phyloP scores from a whole-genome alignment of 2,113 vertebrate species.

The Callocephalon fimbriatum region DNA sequence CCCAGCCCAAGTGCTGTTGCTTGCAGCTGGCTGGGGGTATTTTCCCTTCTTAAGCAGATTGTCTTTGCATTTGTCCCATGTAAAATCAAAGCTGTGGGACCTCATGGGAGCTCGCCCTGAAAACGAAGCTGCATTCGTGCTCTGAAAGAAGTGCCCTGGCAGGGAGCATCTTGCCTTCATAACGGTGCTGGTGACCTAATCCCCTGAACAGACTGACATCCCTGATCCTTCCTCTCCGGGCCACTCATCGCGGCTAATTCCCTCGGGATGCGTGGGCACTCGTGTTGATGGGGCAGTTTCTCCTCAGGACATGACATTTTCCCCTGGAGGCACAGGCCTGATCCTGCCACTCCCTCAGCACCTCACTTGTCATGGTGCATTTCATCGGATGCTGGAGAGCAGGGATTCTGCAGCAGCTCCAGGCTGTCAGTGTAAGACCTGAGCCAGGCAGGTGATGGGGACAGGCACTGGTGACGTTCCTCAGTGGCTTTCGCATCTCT shows the following conservation, averaged over 20 bases:
- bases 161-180: neutral
- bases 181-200: neutral
- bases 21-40: constrained; percentile 35
- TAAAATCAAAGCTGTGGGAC: neutral
- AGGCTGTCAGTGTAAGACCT: neutral
- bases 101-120: neutral
- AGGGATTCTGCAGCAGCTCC: constrained; percentile 22
- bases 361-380: neutral
- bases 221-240: constrained; percentile 35
- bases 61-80: neutral
- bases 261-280: constrained; percentile 13
- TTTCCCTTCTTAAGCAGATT: constrained; percentile 33
- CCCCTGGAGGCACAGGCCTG: neutral
- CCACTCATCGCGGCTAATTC: neutral
- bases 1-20: constrained; percentile 25
- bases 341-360: neutral
- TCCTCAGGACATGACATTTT: constrained; percentile 16
- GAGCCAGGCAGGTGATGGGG: neutral
- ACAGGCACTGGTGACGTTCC: neutral
- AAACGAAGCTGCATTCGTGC: neutral
- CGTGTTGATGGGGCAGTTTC: neutral
- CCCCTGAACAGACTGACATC: constrained; percentile 6
- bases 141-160: neutral
- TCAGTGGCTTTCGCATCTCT: fast-evolving
- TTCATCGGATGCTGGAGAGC: neutral